phyloP scores from a whole-genome alignment of 1,140 invertebrate species.

The Oryctes rhinoceros region DNA sequence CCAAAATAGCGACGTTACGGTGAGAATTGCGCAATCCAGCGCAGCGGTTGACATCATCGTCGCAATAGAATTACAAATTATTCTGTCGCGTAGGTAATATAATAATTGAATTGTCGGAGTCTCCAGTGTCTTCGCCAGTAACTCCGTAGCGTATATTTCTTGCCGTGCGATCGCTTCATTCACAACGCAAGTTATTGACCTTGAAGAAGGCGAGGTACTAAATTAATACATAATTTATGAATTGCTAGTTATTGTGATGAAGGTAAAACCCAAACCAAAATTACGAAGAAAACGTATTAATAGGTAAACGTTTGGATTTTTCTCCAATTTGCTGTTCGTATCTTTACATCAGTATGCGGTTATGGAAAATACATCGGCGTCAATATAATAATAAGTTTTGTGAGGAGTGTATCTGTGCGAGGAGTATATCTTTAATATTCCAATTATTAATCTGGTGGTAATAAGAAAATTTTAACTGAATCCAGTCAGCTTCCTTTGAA shows the following conservation, averaged over 20 bases:
- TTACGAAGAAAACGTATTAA: too few relatives aligned
- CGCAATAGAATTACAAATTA: background rate
- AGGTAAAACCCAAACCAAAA: background rate
- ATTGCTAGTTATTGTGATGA: background rate
- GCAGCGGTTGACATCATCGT: background rate
- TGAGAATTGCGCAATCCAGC: background rate
- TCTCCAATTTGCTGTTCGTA: background rate
- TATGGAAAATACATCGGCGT: background rate
- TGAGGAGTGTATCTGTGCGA: too few relatives aligned
- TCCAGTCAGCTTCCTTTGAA: too few relatives aligned
- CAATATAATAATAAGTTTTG: background rate
- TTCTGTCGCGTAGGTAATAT: background rate
- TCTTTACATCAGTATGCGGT: background rate
- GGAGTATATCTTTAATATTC: too few relatives aligned
- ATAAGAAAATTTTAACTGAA: too few relatives aligned
- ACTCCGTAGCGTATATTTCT: background rate
- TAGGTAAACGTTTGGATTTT: too few relatives aligned
- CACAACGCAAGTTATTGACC: constrained; percentile 2
- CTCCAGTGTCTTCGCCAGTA: too few relatives aligned
- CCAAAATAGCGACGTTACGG: background rate
- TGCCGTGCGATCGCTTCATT: background rate
- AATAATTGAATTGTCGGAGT: background rate
- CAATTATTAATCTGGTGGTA: too few relatives aligned
- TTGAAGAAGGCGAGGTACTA: background rate
- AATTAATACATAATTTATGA: constrained; percentile 12